Conservation (phyloP, 92 coral and sea anemone species). For the Isaurus tuberculatus region DNA sequence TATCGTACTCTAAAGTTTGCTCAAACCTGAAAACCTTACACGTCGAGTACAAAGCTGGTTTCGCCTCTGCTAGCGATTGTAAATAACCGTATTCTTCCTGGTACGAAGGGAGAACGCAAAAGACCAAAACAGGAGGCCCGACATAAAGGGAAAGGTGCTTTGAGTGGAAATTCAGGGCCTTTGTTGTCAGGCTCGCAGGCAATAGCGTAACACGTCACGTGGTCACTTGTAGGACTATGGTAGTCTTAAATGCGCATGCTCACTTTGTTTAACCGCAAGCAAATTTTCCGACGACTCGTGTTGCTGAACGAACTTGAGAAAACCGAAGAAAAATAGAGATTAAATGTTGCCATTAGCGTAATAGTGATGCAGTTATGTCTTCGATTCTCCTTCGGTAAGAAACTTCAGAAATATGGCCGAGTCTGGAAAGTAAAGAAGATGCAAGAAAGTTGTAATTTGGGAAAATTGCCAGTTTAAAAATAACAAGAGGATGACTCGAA, state of each 20-base stretch:
- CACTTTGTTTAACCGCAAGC: conserved; percentile 45
- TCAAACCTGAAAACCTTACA: conserved; percentile 30
- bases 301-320: too few species aligned
- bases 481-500: too few species aligned
- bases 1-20: conserved; percentile 58
- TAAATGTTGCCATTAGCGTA: too few species aligned
- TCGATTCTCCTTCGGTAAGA: too few species aligned
- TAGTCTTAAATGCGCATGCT: conserved; percentile 65
- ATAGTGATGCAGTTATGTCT: too few species aligned
- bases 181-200: conserved; percentile 92
- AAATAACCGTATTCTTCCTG: conserved; percentile 42
- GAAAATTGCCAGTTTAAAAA: too few species aligned
- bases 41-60: conserved; percentile 29
- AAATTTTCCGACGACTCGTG: conserved; percentile 1
- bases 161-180: conserved; percentile 78
- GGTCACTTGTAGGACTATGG: conserved; percentile 63
- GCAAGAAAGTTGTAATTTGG: too few species aligned
- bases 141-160: conserved; percentile 78
- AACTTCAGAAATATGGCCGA: too few species aligned
- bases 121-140: conserved; percentile 81
- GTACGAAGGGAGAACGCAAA: conserved; percentile 45
- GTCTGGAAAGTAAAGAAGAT: too few species aligned
- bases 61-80: conserved; percentile 10
- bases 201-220: conserved; percentile 90
- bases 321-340: too few species aligned